Evolutionary conservation across 2,113 vertebrate genomes (phyloP), one percentile per base, ranked within the genome.

Genomic region (Plectropomus leopardus): DNA sequence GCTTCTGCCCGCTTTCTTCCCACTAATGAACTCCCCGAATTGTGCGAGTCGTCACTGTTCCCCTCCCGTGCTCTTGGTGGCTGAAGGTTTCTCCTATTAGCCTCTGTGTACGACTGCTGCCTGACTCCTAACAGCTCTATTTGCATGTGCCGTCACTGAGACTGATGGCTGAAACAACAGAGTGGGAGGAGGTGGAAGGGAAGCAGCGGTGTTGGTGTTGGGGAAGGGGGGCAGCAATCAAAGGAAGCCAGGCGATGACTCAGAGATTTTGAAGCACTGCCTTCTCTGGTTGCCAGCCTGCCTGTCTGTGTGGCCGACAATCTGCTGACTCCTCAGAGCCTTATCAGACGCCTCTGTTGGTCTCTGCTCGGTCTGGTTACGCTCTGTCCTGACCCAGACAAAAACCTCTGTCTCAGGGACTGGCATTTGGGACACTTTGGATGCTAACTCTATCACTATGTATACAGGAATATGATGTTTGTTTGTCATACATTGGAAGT

Each of bases 221-320:
- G 11, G 50, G 4, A 3, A 2, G 26, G 32, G 24, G 48, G 58
- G 47, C 26, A 21, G 78, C 72, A 67, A 83, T 81, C 64, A 64
- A 72, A 84, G 65, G 14, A 87, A 74, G 74, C 51, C 73, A 34
- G 65, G 79, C 69, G 74, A 89, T 93, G 88, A 91, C 89, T 91
- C 88, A 92, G 89, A 80, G 66, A 40, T 88, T 89, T 73, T 61
- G 65, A 82, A 77, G 75, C 78, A 3, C 77, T 71, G 82, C 65
- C 84, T 84, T 34, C 77, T 85, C 79, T 59, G 82, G 67, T 83
- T 84, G 83, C 81, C 81, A 64, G 75, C 74, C 80, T 78, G 74
- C 81, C 70, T 71, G 85, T 85, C 76, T 84, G 83, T 70, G 75
- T 76, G 47, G 73, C 68, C 15, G 36, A 89, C 73, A 82, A 75